Evolutionary conservation across 2,113 vertebrate genomes (phyloP).

Genomic region (Hiodon tergisus): DNA sequence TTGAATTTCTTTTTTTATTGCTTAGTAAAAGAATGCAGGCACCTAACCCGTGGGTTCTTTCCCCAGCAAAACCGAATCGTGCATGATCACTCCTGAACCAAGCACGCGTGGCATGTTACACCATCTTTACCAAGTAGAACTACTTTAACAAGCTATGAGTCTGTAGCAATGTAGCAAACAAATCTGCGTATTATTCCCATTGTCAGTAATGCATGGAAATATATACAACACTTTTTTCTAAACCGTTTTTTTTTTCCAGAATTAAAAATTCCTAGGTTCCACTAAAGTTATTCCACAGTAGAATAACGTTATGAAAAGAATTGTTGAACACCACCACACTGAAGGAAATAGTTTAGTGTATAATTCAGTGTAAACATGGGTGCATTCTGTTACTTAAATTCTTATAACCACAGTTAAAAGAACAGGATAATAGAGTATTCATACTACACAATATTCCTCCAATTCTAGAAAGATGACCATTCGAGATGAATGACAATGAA

Average conservation of each 20-base stretch:
- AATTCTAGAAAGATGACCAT: too few relatives aligned
- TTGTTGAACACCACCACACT: slow-evolving; percentile 40
- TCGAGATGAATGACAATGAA: too few relatives aligned
- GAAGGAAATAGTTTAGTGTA: slow-evolving; percentile 15
- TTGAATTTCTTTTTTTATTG: too few relatives aligned
- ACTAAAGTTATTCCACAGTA: not conserved
- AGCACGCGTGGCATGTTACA: too few relatives aligned
- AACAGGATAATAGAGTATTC: not conserved
- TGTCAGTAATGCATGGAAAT: not conserved
- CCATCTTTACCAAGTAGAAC: too few relatives aligned
- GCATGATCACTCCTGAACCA: too few relatives aligned
- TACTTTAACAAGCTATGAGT: too few relatives aligned
- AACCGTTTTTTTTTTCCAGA: not conserved
- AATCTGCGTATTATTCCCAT: too few relatives aligned
- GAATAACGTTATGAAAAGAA: slow-evolving; percentile 19
- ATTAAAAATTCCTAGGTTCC: not conserved
- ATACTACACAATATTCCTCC: not conserved
- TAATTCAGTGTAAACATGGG: slow-evolving; percentile 53
- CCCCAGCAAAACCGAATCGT: too few relatives aligned
- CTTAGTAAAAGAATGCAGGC: too few relatives aligned
- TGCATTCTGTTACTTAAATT: slow-evolving; percentile 33
- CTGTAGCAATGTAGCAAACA: too few relatives aligned
- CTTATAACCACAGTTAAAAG: not conserved
- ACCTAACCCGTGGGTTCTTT: too few relatives aligned
- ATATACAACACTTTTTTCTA: not conserved